Evolutionary conservation across 2,797 vertebrate species (phyloP), one percentile per base, ranked within the genome.

Genomic region (Anguilla obscura): DNA sequence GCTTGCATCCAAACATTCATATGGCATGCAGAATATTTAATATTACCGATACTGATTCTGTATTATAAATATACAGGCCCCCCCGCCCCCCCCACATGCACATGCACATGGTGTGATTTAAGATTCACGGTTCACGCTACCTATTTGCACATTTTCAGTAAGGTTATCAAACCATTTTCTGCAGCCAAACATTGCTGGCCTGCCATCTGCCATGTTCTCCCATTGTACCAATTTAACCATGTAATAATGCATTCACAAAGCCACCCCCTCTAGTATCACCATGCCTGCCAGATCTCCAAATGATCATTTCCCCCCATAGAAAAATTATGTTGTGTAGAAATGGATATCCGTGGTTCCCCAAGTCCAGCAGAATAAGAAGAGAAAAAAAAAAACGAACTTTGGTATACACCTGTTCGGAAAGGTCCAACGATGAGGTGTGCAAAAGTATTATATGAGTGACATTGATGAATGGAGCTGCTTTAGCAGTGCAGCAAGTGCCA

Each of bases 181-280:
- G 40, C 79, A 82, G 30, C 74, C 74, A 76, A 76, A 33, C 10
- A 71, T 76, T 76, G 12, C 40, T 82, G 79, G 79, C 24, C 16
- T 50, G 9, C 79, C 45, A 48, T 50, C 79, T 50, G 45, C 40
- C 79, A 82, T 82, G 18, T 82, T 82, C 79, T 82, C 79, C 45
- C 79, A 50, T 50, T 50, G 45, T 50, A 48, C 24, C 18, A 21
- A n/a, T 82, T 82, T 82, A 82, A 50, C 79, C 50, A 24, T 16
- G 21, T n/a, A 24, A 82, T 82, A 82, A 82, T 82, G 79, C 24
- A 48, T 82, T 50, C 45, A n/a, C 50, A 82, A 82, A 82, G 18
- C 50, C 36, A 24, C 24, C 74, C 45, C 36, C 74, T 45, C 45
- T 48, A 21, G 24, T 82, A 48, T n/a, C 16, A 50, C 8, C 8